Evolutionary conservation across 2,113 vertebrate genomes (phyloP).

Genomic region (Verasper variegatus): DNA sequence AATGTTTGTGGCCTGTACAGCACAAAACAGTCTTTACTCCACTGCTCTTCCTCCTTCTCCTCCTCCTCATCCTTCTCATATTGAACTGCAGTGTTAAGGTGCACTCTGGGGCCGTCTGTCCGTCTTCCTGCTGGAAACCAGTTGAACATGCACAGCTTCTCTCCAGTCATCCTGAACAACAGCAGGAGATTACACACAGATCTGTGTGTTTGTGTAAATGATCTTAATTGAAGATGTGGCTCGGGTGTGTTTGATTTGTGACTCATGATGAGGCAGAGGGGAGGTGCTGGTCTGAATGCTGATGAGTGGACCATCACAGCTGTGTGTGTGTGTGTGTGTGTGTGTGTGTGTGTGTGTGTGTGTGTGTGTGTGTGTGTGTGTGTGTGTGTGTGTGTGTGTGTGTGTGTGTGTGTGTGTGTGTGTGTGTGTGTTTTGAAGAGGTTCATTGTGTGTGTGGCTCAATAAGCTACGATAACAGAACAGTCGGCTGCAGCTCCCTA

Average conservation of each 20-base stretch:
- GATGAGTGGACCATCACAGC: conserved; percentile 26
- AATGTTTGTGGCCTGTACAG: no score
- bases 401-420: neutral
- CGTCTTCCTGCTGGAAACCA: no score
- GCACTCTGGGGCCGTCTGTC: no score
- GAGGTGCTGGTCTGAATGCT: conserved; percentile 36
- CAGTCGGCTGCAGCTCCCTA: conserved; percentile 33
- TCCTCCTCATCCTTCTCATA: no score
- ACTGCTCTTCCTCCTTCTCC: no score
- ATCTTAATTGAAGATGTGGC: conserved; percentile 16
- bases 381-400: neutral
- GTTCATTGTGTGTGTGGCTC: conserved; percentile 17
- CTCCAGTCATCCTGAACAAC: no score
- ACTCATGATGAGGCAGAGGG: conserved; percentile 27
- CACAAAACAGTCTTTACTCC: no score
- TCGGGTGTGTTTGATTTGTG: conserved; percentile 27
- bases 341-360: neutral
- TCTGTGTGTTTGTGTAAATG: neutral
- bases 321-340: neutral
- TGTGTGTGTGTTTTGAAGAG: neutral
- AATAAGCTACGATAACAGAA: conserved; percentile 53
- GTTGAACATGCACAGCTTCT: no score
- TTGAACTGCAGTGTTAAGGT: no score
- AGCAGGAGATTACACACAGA: no score
- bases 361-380: neutral